Percentiles rank a stretch among this genome's conserved stretches.
Evolutionary conservation across 2,113 vertebrate species (phyloP).

Genomic region (Glaucomys volans): DNA sequence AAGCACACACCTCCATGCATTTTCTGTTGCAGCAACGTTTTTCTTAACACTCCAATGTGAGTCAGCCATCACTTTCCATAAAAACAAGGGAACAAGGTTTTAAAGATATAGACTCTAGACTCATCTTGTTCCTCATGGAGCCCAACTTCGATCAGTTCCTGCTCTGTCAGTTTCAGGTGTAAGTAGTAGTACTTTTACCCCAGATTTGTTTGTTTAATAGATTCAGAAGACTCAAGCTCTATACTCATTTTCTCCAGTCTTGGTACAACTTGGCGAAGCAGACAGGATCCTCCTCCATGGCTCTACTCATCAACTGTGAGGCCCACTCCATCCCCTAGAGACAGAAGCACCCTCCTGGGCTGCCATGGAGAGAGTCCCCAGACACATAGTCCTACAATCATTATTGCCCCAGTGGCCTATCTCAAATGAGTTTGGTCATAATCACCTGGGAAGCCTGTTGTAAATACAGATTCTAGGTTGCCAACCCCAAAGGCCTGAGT

Average conservation of each 20-base stretch:
- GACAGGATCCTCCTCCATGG: background rate
- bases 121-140: conserved; percentile 30
- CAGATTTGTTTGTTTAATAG: background rate
- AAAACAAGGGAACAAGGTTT: conserved; percentile 33
- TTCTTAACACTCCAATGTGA: conserved; percentile 26
- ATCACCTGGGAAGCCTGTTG: background rate
- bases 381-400: background rate
- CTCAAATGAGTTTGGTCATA: background rate
- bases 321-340: background rate
- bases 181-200: background rate
- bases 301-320: background rate
- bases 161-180: background rate
- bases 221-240: background rate
- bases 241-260: background rate
- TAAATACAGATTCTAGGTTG: background rate
- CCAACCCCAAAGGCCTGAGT: background rate
- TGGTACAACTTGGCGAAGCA: background rate
- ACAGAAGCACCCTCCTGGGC: background rate
- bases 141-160: background rate
- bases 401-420: background rate
- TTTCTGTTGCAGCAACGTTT: conserved; percentile 20
- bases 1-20: background rate
- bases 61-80: conserved; percentile 4
- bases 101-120: background rate
- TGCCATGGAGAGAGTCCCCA: background rate